Evolutionary conservation across 2,888 invertebrate species (phyloP).

Genomic region (Meta bourneti): DNA sequence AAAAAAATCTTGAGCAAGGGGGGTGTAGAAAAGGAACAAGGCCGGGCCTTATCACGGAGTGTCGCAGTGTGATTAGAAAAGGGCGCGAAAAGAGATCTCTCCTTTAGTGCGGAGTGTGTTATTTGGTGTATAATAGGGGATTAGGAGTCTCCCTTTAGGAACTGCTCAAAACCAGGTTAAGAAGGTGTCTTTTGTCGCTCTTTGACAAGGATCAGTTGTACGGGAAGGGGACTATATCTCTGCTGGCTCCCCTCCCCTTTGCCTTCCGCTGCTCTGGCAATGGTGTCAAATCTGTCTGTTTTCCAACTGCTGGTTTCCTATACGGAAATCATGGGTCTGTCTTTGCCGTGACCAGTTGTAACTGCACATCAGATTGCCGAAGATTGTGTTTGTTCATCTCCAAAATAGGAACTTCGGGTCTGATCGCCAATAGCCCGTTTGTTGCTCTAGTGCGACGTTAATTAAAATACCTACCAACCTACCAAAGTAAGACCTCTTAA

Average conservation of each 20-base stretch:
- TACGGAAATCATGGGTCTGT: neutral
- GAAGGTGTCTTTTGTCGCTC: constrained; percentile 42
- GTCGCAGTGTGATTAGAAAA: constrained; percentile 43
- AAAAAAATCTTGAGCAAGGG: neutral
- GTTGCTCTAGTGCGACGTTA: too few species aligned
- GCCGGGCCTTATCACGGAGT: constrained; percentile 8
- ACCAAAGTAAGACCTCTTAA: too few species aligned
- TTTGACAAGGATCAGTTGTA: neutral
- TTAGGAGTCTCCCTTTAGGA: constrained; percentile 41
- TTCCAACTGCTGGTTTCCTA: neutral
- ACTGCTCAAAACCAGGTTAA: constrained; percentile 68
- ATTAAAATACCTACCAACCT: too few species aligned
- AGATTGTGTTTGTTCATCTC: too few species aligned
- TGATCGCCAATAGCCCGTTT: too few species aligned
- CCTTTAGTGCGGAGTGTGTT: constrained; percentile 45
- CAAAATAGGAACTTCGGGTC: too few species aligned
- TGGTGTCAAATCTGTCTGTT: constrained; percentile 1
- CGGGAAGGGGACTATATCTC: neutral
- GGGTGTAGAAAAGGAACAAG: constrained; percentile 37
- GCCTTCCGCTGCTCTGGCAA: neutral
- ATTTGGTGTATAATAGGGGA: constrained; percentile 63
- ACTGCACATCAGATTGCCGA: too few species aligned
- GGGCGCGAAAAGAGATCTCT: constrained; percentile 65
- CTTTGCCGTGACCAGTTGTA: too few species aligned
- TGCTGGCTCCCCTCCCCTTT: neutral